Evolutionary conservation across 2,113 vertebrate species (phyloP), one percentile per base, ranked within the genome.

Genomic region (Sceloporus undulatus): DNA sequence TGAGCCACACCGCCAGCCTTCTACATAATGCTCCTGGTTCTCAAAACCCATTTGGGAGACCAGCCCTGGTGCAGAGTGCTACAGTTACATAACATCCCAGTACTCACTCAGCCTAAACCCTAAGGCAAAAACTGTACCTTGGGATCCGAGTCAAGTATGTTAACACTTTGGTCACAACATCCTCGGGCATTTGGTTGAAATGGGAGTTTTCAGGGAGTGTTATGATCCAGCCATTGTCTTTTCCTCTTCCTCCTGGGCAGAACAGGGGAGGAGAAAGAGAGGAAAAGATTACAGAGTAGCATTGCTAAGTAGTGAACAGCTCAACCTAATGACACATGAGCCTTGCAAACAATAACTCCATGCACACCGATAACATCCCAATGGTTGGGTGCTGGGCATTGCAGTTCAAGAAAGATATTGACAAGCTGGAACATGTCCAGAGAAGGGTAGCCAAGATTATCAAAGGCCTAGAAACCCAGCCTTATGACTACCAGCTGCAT

Each of bases 171-270:
- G 96, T 90, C 68, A 99, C 93, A 2, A 96, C 94, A 93, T 98
- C 97, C 92, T 99, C 98, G 0, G 98, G 97, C 93, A 99, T 97
- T 90, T 98, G 97, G 38, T 95, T 98, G 97, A 99, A 99, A 90
- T 95, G 96, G 48, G 97, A 96, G 54, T 97, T 98, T 95, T 99
- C 98, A 3, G 99, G 99, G 85, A 99, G 97, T 0, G 98, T 99
- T 95, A 99, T 98, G 89, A 99, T 98, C 96, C 98, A 98, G 38
- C 97, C 97, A 73, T 98, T 98, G 89, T 99, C 98, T 92, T 98
- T 98, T 40, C 98, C 98, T 71, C 97, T 97, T 13, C 98, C 99
- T 65, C 99, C 98, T 99, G 92, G n/a, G 89, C 89, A 3, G n/a
- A 86, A 90, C 42, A 93, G 77, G 91, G 25, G 42, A 84, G 77